Conservation (phyloP, 2,888 invertebrate genomes). For the Schizotus pectinicornis region DNA sequence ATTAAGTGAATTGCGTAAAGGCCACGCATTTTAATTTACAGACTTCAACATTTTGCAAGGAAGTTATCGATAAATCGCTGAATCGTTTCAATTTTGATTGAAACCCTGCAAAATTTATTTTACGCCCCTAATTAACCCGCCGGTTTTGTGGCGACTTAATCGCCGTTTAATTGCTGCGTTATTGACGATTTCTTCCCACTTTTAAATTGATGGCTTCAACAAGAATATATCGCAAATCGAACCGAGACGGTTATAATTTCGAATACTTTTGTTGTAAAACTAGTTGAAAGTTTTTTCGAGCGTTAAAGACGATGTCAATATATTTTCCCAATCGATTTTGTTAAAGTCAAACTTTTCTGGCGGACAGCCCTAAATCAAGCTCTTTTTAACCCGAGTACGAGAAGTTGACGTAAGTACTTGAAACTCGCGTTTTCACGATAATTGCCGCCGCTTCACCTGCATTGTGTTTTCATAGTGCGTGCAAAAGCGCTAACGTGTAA, state of each 20-base stretch:
- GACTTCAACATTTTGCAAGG: neutral
- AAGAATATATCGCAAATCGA: conserved; percentile 22
- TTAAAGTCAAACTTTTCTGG: conserved; percentile 20
- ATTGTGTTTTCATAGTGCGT: no score
- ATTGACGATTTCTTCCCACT: conserved; percentile 11
- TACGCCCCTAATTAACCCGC: neutral
- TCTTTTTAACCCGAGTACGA: no score
- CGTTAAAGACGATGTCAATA: conserved; percentile 29
- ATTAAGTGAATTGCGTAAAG: conserved; percentile 1
- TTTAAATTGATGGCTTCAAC: conserved; percentile 22
- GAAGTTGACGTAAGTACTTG: no score
- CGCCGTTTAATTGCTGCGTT: neutral
- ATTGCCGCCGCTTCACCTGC: no score
- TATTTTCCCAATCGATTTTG: conserved; percentile 27
- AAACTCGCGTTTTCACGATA: no score
- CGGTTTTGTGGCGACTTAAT: conserved; percentile 1
- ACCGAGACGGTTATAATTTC: conserved; percentile 20
- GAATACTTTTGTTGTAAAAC: conserved; percentile 25
- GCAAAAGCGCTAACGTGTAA: no score
- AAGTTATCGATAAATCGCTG: neutral
- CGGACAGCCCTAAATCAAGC: conserved; percentile 11
- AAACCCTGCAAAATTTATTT: no score
- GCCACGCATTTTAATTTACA: neutral
- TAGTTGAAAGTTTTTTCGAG: conserved; percentile 30
- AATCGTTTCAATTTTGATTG: neutral